These are phyloP conservation scores for Dreissena rostriformis DNA, from an alignment of 1,140 invertebrate genomes.

Conservation along the genomic window DNA sequence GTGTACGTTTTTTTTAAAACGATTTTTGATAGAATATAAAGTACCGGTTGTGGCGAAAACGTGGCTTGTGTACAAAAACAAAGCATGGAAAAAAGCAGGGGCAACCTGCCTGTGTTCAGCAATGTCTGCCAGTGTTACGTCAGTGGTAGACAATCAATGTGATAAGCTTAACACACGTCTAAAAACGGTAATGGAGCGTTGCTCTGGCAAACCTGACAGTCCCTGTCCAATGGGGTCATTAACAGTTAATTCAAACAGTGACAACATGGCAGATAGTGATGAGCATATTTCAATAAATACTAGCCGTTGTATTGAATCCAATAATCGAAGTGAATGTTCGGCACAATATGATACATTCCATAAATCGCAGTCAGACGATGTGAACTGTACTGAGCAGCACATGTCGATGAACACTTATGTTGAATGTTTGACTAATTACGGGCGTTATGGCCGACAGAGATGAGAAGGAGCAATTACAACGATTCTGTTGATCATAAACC, in stretches of 20 bases:
- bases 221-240: background rate
- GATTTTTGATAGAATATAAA: conserved; percentile 45
- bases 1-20: no score
- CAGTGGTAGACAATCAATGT: background rate
- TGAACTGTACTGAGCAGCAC: no score
- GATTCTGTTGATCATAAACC: conserved; percentile 46
- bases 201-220: background rate
- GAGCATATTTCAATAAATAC: no score
- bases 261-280: no score
- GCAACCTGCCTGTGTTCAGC: background rate
- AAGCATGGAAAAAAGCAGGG: conserved; percentile 2
- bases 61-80: conserved; percentile 54
- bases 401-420: no score
- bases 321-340: no score
- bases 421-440: conserved; percentile 47
- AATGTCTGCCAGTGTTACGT: background rate
- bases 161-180: background rate
- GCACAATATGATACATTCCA: no score
- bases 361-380: no score
- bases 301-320: no score
- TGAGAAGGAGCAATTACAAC: conserved; percentile 67
- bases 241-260: no score
- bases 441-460: no score
- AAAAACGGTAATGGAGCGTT: background rate
- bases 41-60: conserved; percentile 42